Conservation (phyloP, 2,888 invertebrate genomes). For the Meloe dianella region DNA sequence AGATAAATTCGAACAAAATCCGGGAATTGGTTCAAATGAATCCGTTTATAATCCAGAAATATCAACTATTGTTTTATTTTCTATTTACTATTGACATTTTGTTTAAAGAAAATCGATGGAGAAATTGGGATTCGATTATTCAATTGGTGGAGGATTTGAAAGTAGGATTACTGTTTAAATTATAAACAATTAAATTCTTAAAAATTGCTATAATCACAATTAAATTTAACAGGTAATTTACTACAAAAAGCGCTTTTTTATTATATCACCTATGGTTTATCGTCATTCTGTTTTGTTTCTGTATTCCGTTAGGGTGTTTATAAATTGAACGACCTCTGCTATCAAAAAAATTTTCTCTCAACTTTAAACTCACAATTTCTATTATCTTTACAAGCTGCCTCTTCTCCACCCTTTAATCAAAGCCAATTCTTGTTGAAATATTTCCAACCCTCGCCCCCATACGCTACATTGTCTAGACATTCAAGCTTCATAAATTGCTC, state of each 20-base stretch:
- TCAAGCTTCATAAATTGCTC: neutral
- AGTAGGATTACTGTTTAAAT: neutral
- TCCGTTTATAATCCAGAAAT: neutral
- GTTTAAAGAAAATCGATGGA: neutral
- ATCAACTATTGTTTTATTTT: neutral
- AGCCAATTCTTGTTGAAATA: neutral
- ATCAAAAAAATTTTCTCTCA: neutral
- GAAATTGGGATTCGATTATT: neutral
- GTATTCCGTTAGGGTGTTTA: neutral
- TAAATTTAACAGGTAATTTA: neutral
- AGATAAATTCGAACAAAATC: slow-evolving; percentile 4
- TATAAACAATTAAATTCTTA: neutral
- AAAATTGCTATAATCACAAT: neutral
- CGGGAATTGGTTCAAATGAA: neutral
- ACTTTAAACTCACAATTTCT: neutral
- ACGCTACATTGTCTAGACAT: neutral
- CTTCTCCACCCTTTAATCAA: neutral
- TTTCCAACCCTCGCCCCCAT: neutral
- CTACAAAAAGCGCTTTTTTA: neutral
- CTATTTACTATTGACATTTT: neutral
- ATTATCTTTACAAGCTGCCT: neutral
- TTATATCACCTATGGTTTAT: neutral
- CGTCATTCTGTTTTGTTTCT: too few relatives aligned
- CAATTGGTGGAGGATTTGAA: neutral
- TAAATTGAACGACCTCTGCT: neutral